Percentiles rank a stretch among this genome's conserved stretches.
phyloP scores from a whole-genome alignment of 2,888 invertebrate genomes.

The Drosophila putrida region DNA sequence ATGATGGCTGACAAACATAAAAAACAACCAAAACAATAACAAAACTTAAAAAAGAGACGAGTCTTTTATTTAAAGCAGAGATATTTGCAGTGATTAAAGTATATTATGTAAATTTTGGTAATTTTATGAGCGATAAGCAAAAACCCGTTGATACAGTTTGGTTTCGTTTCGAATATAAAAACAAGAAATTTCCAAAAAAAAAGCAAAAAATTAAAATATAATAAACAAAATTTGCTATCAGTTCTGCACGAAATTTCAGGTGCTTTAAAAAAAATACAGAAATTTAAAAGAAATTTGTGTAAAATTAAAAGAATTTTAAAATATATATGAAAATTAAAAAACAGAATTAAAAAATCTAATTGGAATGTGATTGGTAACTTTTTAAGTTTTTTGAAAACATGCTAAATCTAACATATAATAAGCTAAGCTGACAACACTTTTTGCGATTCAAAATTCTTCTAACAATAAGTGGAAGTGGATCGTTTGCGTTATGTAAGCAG shows the following conservation, averaged over 20 bases:
- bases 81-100: conserved; percentile 29
- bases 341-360: too few relatives aligned
- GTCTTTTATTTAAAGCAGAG: conserved; percentile 17
- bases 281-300: too few relatives aligned
- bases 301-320: too few relatives aligned
- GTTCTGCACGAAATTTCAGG: too few relatives aligned
- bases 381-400: too few relatives aligned
- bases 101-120: conserved; percentile 39
- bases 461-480: conserved; percentile 29
- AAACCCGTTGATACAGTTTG: conserved; percentile 51
- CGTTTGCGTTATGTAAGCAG: conserved; percentile 48
- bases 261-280: too few relatives aligned
- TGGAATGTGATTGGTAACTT: too few relatives aligned
- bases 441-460: conserved; percentile 54
- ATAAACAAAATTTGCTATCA: conserved; percentile 12
- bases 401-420: too few relatives aligned
- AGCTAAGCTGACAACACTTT: too few relatives aligned
- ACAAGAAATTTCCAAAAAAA: conserved; percentile 30
- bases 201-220: conserved; percentile 38
- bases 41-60: conserved; percentile 21
- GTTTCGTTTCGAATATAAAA: conserved; percentile 36
- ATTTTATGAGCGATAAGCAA: conserved; percentile 33
- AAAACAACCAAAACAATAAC: conserved; percentile 45
- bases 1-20: conserved; percentile 42
- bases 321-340: too few relatives aligned